Conservation (phyloP, 2,113 vertebrate species). For the Caloenas nicobarica region DNA sequence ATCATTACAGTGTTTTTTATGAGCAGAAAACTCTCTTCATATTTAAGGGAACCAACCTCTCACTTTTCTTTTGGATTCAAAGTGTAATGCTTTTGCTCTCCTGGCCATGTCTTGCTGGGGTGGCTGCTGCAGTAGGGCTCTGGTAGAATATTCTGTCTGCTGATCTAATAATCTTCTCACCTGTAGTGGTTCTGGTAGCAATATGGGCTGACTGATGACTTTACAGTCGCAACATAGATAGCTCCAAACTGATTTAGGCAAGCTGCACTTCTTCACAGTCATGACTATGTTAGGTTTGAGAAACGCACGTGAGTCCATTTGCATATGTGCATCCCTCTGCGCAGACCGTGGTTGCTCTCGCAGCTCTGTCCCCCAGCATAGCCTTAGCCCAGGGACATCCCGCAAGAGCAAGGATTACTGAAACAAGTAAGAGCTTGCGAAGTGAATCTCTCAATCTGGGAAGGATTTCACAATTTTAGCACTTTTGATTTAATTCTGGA, state of each 20-base stretch:
- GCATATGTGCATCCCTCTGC: neutral
- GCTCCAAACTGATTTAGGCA: neutral
- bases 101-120: accelerated
- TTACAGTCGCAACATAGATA: accelerated
- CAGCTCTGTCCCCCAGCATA: accelerated
- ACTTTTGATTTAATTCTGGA: neutral
- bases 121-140: neutral
- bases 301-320: neutral
- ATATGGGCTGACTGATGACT: neutral
- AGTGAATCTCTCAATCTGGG: neutral
- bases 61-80: too few relatives aligned
- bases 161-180: neutral
- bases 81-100: neutral
- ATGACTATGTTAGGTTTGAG: neutral
- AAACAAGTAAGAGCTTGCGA: neutral
- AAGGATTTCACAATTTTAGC: neutral
- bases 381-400: neutral
- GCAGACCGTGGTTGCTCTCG: accelerated
- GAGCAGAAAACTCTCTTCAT: too few relatives aligned
- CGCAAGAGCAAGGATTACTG: neutral
- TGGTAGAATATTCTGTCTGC: neutral
- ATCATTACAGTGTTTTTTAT: too few relatives aligned
- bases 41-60: too few relatives aligned
- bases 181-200: neutral
- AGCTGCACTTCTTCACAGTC: neutral